phyloP scores from a whole-genome alignment of 2,888 invertebrate genomes.

The Hemaris fuciformis region DNA sequence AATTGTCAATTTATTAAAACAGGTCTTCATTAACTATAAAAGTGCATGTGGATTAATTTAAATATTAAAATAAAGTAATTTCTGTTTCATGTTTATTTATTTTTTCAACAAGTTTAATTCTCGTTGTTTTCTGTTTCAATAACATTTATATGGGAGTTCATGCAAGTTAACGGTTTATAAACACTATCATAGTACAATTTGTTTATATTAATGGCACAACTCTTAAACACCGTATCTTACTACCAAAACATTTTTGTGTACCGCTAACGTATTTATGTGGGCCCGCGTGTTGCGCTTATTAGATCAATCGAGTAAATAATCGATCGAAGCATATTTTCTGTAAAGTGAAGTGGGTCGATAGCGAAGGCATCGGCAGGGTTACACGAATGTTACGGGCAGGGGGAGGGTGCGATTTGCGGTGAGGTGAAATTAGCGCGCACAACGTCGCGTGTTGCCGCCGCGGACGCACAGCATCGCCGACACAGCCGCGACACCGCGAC shows the following conservation, averaged over 20 bases:
- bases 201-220: neutral
- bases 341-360: slow-evolving; percentile 71
- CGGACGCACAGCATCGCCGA: slow-evolving; percentile 50
- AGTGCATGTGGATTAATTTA: neutral
- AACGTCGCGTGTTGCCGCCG: slow-evolving; percentile 71
- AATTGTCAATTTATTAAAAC: neutral
- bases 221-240: neutral
- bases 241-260: neutral
- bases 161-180: neutral
- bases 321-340: slow-evolving; percentile 50
- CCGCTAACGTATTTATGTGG: neutral
- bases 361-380: slow-evolving; percentile 65
- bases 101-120: neutral
- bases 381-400: slow-evolving; percentile 47
- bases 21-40: neutral
- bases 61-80: neutral
- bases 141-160: neutral
- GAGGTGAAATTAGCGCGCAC: slow-evolving; percentile 70
- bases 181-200: neutral
- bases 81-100: neutral
- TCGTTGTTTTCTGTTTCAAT: neutral
- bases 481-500: slow-evolving; percentile 34
- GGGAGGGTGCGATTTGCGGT: slow-evolving; percentile 63
- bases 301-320: neutral
- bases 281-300: neutral